Conservation (phyloP, 2,888 invertebrate genomes). For the Erynnis tages region DNA sequence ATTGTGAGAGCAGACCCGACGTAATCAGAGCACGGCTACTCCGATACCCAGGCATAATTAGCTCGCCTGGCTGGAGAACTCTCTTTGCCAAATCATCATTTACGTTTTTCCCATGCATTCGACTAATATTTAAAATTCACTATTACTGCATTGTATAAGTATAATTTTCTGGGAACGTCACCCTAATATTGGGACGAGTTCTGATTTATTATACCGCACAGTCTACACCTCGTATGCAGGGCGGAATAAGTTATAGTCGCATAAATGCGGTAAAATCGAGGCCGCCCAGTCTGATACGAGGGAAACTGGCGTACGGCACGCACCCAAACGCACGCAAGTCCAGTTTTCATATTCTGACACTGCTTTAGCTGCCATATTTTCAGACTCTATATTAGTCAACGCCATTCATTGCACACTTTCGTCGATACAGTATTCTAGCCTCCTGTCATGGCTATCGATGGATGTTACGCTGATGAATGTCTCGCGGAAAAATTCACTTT, state of each 20-base stretch:
- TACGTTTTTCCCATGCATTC: no score
- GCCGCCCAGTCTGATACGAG: constrained; percentile 65
- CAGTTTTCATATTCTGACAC: constrained; percentile 43
- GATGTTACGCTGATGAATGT: constrained; percentile 24
- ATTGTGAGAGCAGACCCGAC: no score
- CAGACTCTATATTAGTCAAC: neutral
- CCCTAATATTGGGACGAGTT: neutral
- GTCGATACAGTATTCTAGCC: neutral
- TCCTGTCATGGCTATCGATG: constrained; percentile 34
- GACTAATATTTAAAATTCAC: no score
- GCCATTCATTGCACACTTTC: neutral
- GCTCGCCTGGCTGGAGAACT: no score
- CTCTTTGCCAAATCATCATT: no score
- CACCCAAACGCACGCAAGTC: constrained; percentile 72
- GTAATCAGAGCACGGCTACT: no score
- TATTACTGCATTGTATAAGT: no score
- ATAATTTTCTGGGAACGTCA: no score
- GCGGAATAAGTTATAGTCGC: constrained; percentile 69
- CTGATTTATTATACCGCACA: neutral
- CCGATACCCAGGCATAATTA: no score
- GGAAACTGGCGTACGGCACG: constrained; percentile 73
- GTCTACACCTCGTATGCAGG: constrained; percentile 58
- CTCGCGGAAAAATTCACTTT: constrained; percentile 32
- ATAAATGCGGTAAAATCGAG: constrained; percentile 74
- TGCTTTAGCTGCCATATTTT: neutral